phyloP scores from a whole-genome alignment of 2,113 vertebrate genomes.

The Platycercus adscitus region DNA sequence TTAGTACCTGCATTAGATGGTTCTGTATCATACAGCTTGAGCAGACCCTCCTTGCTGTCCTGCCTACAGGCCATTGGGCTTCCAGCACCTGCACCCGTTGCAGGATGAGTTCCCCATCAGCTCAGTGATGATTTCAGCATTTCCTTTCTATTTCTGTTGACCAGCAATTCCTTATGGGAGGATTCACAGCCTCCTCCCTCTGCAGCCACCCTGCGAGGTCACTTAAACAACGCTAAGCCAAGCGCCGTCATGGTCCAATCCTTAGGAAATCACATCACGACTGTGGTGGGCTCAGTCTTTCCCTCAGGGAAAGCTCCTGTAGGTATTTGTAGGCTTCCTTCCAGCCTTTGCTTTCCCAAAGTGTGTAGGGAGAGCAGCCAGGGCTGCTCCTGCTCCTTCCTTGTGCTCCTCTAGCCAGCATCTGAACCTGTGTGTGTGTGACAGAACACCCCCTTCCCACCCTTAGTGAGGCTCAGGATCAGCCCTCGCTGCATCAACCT shows the following conservation, averaged over 20 bases:
- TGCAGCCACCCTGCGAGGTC: background rate
- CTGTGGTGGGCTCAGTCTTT: fast-evolving
- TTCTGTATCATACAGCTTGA: background rate
- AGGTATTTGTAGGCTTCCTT: fast-evolving
- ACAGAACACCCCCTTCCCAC: background rate
- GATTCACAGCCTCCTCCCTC: fast-evolving
- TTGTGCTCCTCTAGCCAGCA: background rate
- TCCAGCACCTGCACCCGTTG: background rate
- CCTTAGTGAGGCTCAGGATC: background rate
- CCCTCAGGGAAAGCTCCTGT: background rate
- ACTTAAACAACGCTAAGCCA: background rate
- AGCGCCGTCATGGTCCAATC: fast-evolving
- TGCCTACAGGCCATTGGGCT: background rate
- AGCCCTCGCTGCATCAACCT: background rate
- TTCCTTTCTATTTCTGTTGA: fast-evolving
- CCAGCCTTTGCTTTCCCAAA: background rate
- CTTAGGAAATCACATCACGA: fast-evolving
- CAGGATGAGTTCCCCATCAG: background rate
- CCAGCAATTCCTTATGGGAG: fast-evolving
- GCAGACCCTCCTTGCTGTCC: background rate
- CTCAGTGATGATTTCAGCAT: fast-evolving
- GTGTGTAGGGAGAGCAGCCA: fast-evolving
- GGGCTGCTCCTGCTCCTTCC: background rate
- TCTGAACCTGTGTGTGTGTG: background rate
- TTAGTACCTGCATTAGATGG: background rate